Evolutionary conservation across 1,140 invertebrate species (phyloP).

Genomic region (Drepana arcuata): DNA sequence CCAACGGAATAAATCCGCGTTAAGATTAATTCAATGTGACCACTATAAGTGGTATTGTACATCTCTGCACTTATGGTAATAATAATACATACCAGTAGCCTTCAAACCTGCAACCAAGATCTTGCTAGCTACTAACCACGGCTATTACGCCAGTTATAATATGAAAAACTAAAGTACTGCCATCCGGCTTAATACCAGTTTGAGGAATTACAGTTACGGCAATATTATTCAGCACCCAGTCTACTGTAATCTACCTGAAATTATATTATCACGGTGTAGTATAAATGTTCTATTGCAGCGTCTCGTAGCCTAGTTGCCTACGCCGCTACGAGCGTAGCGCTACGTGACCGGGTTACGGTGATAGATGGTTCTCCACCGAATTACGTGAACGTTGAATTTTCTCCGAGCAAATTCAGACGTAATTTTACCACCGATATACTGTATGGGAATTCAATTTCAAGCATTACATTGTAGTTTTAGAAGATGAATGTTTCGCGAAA

Average conservation of each 20-base stretch:
- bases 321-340: slow-evolving; percentile 27
- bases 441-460: background rate
- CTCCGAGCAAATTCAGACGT: background rate
- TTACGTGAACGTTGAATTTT: background rate
- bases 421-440: background rate
- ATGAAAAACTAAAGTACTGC: background rate
- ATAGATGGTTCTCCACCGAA: slow-evolving; percentile 20
- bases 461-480: background rate
- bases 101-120: too few relatives aligned
- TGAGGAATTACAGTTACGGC: too few relatives aligned
- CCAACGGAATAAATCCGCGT: too few relatives aligned
- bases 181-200: background rate
- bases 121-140: too few relatives aligned
- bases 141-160: background rate
- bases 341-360: slow-evolving; percentile 38
- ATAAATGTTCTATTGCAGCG: background rate
- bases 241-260: too few relatives aligned
- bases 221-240: too few relatives aligned
- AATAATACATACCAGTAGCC: too few relatives aligned
- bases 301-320: slow-evolving; percentile 29
- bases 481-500: background rate
- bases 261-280: too few relatives aligned
- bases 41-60: too few relatives aligned
- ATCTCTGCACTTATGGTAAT: too few relatives aligned
- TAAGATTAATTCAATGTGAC: too few relatives aligned